phyloP scores from a whole-genome alignment of 2,888 invertebrate genomes.

The Acanthosoma haemorrhoidale region DNA sequence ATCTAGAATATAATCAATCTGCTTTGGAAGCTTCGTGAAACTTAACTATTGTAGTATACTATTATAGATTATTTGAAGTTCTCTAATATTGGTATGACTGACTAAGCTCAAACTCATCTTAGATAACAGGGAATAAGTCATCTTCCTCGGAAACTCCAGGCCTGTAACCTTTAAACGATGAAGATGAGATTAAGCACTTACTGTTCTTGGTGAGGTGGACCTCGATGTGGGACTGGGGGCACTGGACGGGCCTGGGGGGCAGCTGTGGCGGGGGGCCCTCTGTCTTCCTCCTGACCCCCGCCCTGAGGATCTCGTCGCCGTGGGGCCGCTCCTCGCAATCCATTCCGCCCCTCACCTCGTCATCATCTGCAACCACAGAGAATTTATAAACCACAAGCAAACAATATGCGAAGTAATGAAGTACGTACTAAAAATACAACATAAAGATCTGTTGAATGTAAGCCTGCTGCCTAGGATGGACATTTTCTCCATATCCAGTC shows the following conservation, averaged over 20 bases:
- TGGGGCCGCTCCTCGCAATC: constrained; percentile 25
- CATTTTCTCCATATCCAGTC: too few relatives aligned
- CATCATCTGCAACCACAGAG: neutral
- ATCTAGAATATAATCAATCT: too few relatives aligned
- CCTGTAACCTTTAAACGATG: too few relatives aligned
- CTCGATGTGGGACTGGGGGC: constrained; percentile 43
- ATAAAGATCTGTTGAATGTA: neutral
- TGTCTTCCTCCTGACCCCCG: constrained; percentile 13
- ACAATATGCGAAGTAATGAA: neutral
- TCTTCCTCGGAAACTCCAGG: too few relatives aligned
- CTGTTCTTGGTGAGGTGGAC: constrained; percentile 38
- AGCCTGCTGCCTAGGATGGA: too few relatives aligned
- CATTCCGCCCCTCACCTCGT: constrained; percentile 14
- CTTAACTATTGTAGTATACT: too few relatives aligned
- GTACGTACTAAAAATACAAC: neutral
- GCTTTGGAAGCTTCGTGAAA: too few relatives aligned
- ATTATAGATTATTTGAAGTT: too few relatives aligned
- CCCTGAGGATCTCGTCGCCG: neutral
- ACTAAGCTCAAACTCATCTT: too few relatives aligned
- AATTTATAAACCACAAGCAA: neutral
- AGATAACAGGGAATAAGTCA: too few relatives aligned
- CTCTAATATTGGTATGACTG: too few relatives aligned
- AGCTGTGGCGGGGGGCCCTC: constrained; percentile 49
- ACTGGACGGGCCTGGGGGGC: constrained; percentile 52
- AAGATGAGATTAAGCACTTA: too few relatives aligned